phyloP scores from a whole-genome alignment of 92 coral and sea anemone species.

The Heteractis magnifica region DNA sequence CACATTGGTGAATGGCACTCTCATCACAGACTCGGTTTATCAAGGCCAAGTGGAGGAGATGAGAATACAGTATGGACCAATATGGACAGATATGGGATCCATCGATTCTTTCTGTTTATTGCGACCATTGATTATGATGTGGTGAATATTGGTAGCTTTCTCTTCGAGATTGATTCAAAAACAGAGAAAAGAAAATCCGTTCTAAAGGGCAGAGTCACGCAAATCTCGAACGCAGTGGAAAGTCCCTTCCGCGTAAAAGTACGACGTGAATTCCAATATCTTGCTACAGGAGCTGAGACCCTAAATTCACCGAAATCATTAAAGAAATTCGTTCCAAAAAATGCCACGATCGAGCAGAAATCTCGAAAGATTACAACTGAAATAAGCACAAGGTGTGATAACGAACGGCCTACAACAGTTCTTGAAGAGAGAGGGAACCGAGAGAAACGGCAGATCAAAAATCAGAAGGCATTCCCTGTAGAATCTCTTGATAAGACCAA shows the following conservation, averaged over 20 bases:
- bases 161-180: neutral
- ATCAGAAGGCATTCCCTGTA: neutral
- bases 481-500: too few relatives aligned
- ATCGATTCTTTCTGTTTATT: slow-evolving; percentile 20
- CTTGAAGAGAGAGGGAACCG: neutral
- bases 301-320: neutral
- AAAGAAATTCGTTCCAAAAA: neutral
- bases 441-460: neutral
- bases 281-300: neutral
- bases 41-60: slow-evolving; percentile 84
- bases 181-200: neutral
- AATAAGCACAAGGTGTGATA: neutral
- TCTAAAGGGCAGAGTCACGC: neutral
- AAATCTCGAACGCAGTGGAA: neutral
- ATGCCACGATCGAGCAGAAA: neutral
- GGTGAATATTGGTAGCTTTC: slow-evolving; percentile 7
- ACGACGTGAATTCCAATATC: neutral
- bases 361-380: neutral
- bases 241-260: neutral
- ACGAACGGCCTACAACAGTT: neutral
- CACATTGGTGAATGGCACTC: slow-evolving; percentile 99
- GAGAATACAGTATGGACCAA: slow-evolving; percentile 85
- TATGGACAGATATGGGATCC: slow-evolving; percentile 53
- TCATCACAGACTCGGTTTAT: slow-evolving; percentile 72
- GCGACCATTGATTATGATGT: slow-evolving; percentile 8